Evolutionary conservation across 1,140 invertebrate genomes (phyloP).

Genomic region (Zaprionus kolodkinae): DNA sequence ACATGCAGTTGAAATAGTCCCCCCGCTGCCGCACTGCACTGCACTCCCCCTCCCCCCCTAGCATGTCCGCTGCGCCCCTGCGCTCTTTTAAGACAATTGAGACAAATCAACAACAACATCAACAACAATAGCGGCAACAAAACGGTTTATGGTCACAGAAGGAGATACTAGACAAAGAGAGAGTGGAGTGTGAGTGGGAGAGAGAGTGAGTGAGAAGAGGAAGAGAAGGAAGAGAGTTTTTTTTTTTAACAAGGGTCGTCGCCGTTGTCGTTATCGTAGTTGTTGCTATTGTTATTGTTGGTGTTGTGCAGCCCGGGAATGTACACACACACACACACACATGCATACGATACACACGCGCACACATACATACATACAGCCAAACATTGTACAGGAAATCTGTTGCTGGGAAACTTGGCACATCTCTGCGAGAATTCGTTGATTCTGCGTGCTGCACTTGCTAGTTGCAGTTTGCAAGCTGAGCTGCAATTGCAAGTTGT

Average conservation of each 20-base stretch:
- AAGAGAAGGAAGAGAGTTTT: slow-evolving; percentile 26
- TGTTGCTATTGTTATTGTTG: slow-evolving; percentile 59
- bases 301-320: slow-evolving; percentile 63
- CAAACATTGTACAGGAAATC: slow-evolving; percentile 73
- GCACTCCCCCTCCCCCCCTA: too few relatives aligned
- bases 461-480: slow-evolving; percentile 25
- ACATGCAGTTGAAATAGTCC: slow-evolving; percentile 24
- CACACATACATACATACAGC: slow-evolving; percentile 21
- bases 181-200: neutral
- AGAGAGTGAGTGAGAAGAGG: neutral
- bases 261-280: slow-evolving; percentile 53
- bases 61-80: slow-evolving; percentile 4
- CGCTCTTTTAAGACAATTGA: slow-evolving; percentile 47
- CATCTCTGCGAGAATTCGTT: slow-evolving; percentile 58
- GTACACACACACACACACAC: slow-evolving; percentile 14
- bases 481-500: slow-evolving; percentile 19
- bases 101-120: slow-evolving; percentile 33
- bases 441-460: slow-evolving; percentile 78
- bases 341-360: slow-evolving; percentile 9
- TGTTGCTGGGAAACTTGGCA: slow-evolving; percentile 64
- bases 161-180: slow-evolving; percentile 11
- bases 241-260: slow-evolving; percentile 41
- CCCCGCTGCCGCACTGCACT: too few relatives aligned
- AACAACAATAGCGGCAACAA: slow-evolving; percentile 16
- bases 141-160: slow-evolving; percentile 10